Base-by-base conservation (phyloP, 2,888 invertebrate genomes). In the Anthoptus insignis region DNA sequence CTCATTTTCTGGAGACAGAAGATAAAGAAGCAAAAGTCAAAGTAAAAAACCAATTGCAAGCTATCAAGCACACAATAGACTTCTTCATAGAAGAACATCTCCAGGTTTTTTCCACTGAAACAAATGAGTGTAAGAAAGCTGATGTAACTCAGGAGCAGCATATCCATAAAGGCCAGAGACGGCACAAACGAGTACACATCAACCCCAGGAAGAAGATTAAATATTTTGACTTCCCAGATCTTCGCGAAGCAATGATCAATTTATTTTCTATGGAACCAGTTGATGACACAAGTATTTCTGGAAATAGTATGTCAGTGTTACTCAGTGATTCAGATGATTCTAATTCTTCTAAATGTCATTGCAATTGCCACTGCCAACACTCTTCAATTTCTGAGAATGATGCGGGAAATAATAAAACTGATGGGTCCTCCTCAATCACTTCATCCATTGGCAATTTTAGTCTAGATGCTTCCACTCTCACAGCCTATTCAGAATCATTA, bases 381-480 rank as follows among this genome's bases (percentile, higher is more conserved):
- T 68, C 76, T 13, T 59, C 71, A 3, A 69, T 70, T 2, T 74
- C 79, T 0, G 79, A 84, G 22, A 78, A 82, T 0, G 89, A 90
- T 63, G 86, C 88, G 0, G 90, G 86, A 0, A 82, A 75, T 1
- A 76, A 77, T 0, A 88, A 88, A 67, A 78, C 81, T 0, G 82
- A 88, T 9, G 73, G 76, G 1, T 74, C 76, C 0, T 71, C 81
- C 3, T 81, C 81, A 0, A 89, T 93, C 4, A 87, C 89, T 2
- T 92, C 93, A 0, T 93, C 93, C 0, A 86, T 93, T 0, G 93
- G 93, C 0, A 91, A 93, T 69, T 93, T 93, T 63, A 85, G 81
- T 7, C 69, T 93, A 1, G 91, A 92, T 68, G 81, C 83, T 0
- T 86, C 87, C 1, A 87, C 90, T 2, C 72, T 93, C 3, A 89